phyloP scores from a whole-genome alignment of 2,888 invertebrate species.

The Zaprionus obscuricornis region DNA sequence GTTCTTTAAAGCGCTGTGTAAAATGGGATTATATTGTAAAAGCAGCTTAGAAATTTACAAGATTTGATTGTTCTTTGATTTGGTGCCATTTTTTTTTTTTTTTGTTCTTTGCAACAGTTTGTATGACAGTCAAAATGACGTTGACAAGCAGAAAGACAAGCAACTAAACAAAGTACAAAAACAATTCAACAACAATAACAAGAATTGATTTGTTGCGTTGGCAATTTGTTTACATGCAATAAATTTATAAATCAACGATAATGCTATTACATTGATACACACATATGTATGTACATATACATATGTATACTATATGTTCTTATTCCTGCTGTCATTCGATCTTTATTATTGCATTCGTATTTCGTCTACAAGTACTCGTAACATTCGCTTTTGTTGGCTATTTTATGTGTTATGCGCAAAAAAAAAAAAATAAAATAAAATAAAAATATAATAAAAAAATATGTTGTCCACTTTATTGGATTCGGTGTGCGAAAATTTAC shows the following conservation, averaged over 20 bases:
- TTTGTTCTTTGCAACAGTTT: constrained; percentile 13
- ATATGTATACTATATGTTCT: neutral
- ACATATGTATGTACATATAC: neutral
- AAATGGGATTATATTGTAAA: constrained; percentile 50
- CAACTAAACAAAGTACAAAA: constrained; percentile 23
- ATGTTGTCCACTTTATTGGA: constrained; percentile 50
- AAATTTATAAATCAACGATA: constrained; percentile 75
- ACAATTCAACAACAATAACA: constrained; percentile 14
- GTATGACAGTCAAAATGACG: constrained; percentile 13
- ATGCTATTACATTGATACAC: constrained; percentile 52
- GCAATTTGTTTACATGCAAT: constrained; percentile 76
- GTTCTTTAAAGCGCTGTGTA: constrained; percentile 30
- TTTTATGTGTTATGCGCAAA: constrained; percentile 40
- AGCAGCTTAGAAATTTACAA: constrained; percentile 34
- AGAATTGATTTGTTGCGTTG: constrained; percentile 66
- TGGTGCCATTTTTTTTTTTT: constrained; percentile 19
- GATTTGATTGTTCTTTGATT: constrained; percentile 67
- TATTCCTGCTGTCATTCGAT: constrained; percentile 16
- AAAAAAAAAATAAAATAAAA: too few species aligned
- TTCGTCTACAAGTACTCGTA: constrained; percentile 22
- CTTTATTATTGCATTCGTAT: constrained; percentile 56
- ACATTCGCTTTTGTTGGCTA: constrained; percentile 25
- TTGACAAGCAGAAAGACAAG: neutral
- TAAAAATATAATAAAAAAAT: too few species aligned
- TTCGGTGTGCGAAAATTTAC: constrained; percentile 55